Percentiles rank a stretch among this genome's conserved stretches.
phyloP scores from a whole-genome alignment of 1,140 invertebrate genomes.

The Brachionus manjavacas region DNA sequence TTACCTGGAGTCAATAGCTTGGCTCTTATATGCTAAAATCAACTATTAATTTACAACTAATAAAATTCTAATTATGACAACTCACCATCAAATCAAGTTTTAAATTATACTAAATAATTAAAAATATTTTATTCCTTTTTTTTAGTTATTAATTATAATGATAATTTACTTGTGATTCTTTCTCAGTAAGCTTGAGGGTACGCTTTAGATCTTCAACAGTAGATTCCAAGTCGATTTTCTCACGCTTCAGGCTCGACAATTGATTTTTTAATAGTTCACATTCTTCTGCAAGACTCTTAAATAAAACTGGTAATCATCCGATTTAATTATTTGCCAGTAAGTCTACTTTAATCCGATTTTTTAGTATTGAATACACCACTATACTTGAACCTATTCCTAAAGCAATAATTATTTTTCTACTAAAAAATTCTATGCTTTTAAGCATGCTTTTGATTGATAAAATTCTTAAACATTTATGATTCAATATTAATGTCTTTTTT shows the following conservation, averaged over 20 bases:
- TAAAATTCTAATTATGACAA: background rate
- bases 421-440: background rate
- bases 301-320: background rate
- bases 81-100: conserved; percentile 40
- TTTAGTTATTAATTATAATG: background rate
- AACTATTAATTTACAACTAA: background rate
- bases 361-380: background rate
- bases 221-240: conserved; percentile 7
- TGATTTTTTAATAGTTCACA: background rate
- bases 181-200: conserved; percentile 32
- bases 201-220: conserved; percentile 36
- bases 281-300: conserved; percentile 1
- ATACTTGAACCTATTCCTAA: background rate
- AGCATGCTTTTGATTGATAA: conserved; percentile 20
- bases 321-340: background rate
- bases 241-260: background rate
- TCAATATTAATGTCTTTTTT: background rate
- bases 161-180: conserved; percentile 39
- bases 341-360: background rate
- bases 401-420: conserved; percentile 12
- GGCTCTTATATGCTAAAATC: conserved; percentile 14
- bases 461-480: conserved; percentile 12
- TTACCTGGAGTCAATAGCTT: background rate
- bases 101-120: conserved; percentile 30
- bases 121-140: background rate